phyloP scores from a whole-genome alignment of 2,888 invertebrate species.

The Tachina lurida region DNA sequence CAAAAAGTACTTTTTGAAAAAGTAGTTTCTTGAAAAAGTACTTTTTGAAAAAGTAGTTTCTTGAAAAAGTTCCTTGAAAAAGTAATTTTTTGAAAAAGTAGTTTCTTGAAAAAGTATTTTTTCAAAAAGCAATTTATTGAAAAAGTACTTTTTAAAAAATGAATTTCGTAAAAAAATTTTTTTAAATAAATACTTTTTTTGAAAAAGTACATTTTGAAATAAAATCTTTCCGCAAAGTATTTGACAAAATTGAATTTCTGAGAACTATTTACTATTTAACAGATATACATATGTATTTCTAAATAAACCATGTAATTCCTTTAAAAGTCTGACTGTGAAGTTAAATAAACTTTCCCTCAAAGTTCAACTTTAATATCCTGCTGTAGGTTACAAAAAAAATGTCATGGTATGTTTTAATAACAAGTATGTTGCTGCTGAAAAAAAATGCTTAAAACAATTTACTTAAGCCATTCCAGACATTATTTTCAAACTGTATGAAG shows the following conservation, averaged over 20 bases:
- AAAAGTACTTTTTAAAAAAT: too few relatives aligned
- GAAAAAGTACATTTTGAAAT: too few relatives aligned
- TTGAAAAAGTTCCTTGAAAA: background rate
- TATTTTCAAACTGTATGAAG: constrained; percentile 18
- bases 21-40: too few relatives aligned
- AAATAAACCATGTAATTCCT: background rate
- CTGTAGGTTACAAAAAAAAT: constrained; percentile 39
- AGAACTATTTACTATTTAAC: background rate
- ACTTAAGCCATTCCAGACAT: constrained; percentile 14
- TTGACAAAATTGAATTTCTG: background rate
- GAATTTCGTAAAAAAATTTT: too few relatives aligned
- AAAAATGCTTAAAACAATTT: constrained; percentile 16
- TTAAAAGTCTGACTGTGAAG: background rate
- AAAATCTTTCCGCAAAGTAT: too few relatives aligned
- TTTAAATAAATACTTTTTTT: too few relatives aligned
- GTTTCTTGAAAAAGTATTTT: too few relatives aligned
- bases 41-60: too few relatives aligned
- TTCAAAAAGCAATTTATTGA: too few relatives aligned
- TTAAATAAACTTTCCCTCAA: constrained; percentile 1
- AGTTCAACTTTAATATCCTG: constrained; percentile 58
- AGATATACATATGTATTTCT: background rate
- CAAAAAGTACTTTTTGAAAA: too few relatives aligned
- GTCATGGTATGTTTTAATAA: constrained; percentile 52
- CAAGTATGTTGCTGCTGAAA: constrained; percentile 23
- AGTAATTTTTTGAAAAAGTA: background rate